These are phyloP conservation scores for Terrapene triunguis DNA, from an alignment of 2,113 vertebrate genomes.

Conservation along the genomic window DNA sequence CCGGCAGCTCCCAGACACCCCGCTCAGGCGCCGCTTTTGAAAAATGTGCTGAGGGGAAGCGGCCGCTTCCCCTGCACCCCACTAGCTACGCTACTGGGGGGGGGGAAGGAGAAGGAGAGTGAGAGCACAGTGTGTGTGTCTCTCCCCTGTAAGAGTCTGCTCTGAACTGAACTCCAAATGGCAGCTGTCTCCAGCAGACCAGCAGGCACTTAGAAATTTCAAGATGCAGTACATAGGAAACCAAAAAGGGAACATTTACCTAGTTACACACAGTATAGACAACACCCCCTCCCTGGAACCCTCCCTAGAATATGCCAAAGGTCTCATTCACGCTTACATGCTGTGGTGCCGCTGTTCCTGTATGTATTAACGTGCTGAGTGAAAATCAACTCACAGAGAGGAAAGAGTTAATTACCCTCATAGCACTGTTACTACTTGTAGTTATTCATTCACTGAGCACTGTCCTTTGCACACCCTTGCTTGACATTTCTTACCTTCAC, in stretches of 20 bases:
- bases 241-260: background rate
- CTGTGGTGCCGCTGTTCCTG: background rate
- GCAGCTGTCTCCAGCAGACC: background rate
- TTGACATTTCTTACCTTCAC: background rate
- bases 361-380: background rate
- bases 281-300: background rate
- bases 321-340: background rate
- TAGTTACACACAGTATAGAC: background rate
- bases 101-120: background rate
- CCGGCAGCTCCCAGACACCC: no score
- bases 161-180: background rate
- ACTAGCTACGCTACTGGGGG: background rate
- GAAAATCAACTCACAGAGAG: background rate
- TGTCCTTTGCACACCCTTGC: background rate
- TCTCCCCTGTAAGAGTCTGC: background rate
- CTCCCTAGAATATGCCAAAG: background rate
- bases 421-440: background rate
- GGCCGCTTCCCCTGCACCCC: no score
- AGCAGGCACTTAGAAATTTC: background rate
- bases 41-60: no score
- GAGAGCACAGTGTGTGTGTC: accelerated
- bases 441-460: background rate
- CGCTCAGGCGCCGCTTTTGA: no score
- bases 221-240: background rate
- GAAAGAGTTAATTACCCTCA: background rate